Percentiles rank a stretch among this genome's conserved stretches.
Conservation (phyloP, 2,888 invertebrate genomes). For the Synanthedon tipuliformis region DNA sequence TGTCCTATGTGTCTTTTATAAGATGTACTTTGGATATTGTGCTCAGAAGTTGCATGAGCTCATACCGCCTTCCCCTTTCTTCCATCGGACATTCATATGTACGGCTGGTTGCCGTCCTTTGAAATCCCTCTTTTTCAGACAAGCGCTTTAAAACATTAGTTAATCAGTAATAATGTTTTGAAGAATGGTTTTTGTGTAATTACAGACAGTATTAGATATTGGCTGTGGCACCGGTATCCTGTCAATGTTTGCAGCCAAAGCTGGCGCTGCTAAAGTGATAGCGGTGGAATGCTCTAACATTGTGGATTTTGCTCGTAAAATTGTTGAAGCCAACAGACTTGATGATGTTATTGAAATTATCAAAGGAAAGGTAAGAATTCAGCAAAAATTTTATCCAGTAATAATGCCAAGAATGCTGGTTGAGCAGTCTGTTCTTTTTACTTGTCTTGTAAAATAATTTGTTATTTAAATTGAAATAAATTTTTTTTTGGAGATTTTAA, state of each 20-base stretch:
- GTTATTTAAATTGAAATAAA: too few species aligned
- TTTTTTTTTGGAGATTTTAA: too few species aligned
- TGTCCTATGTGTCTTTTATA: too few species aligned
- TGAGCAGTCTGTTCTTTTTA: neutral
- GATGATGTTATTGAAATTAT: slow-evolving; percentile 85
- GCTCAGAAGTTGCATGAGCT: too few species aligned
- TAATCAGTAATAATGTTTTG: too few species aligned
- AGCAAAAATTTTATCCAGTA: neutral
- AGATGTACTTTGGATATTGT: too few species aligned
- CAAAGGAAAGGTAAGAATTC: slow-evolving; percentile 76
- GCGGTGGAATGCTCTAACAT: slow-evolving; percentile 99
- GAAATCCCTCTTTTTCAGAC: too few species aligned
- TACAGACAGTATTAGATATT: slow-evolving; percentile 89
- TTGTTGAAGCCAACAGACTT: slow-evolving; percentile 87
- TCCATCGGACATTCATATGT: too few species aligned
- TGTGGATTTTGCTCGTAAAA: slow-evolving; percentile 95
- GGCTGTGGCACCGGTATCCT: slow-evolving; percentile 99
- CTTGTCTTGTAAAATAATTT: neutral
- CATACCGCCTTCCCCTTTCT: too few species aligned
- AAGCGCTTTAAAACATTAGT: too few species aligned
- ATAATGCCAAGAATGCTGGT: neutral
- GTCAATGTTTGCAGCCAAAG: slow-evolving; percentile 99
- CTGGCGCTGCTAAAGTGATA: slow-evolving; percentile 94
- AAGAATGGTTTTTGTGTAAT: neutral
- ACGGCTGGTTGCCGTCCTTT: too few species aligned